phyloP scores from a whole-genome alignment of 2,113 vertebrate species.

The Crypturellus undulatus region DNA sequence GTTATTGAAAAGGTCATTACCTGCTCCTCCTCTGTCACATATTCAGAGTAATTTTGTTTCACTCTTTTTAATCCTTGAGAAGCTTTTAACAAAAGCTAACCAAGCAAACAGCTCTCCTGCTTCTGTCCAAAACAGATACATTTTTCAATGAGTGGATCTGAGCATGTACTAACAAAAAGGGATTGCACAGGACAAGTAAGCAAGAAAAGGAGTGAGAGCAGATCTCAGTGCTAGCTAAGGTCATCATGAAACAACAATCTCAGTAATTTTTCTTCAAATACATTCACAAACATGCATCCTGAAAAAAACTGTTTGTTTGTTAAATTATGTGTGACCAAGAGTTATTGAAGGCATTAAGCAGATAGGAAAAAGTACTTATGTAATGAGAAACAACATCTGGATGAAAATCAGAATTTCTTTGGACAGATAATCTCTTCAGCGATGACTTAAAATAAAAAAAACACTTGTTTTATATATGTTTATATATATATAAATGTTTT shows the following conservation, averaged over 20 bases:
- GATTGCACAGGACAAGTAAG: accelerated
- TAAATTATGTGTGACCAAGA: background rate
- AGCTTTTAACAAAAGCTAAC: background rate
- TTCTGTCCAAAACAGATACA: accelerated
- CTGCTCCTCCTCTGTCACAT: background rate
- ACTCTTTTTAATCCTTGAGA: background rate
- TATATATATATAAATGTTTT: too few species aligned
- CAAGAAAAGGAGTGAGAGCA: background rate
- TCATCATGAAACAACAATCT: background rate
- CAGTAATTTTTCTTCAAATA: background rate
- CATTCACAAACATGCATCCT: background rate
- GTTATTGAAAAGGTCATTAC: background rate
- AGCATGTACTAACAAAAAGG: accelerated
- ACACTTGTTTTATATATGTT: too few species aligned
- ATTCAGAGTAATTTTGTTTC: background rate
- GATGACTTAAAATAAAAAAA: background rate
- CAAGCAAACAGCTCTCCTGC: accelerated
- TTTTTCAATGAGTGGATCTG: background rate
- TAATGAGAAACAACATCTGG: background rate
- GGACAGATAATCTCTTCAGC: background rate
- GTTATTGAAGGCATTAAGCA: background rate
- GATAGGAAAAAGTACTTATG: background rate
- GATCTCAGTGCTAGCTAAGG: background rate
- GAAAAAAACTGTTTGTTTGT: background rate
- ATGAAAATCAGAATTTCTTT: background rate